A percentile compares a stretch with the other conserved stretches of the same genome.
These are phyloP conservation scores for Brachionus paranguensis DNA, from an alignment of 1,140 invertebrate species.

Conservation along the genomic window DNA sequence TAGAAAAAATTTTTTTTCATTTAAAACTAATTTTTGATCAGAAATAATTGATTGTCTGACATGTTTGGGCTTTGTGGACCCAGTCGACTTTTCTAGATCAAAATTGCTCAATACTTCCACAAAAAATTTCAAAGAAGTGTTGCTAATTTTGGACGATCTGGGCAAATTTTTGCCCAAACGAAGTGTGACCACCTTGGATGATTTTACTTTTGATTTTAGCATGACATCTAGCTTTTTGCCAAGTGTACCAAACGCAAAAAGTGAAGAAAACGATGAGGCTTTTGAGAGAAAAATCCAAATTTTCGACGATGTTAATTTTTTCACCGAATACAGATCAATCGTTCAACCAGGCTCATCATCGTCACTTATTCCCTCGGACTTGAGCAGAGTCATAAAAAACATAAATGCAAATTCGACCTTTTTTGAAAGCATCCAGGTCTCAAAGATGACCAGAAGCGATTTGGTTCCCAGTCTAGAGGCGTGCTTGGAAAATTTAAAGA, in stretches of 20 bases:
- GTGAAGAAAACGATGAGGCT: neutral
- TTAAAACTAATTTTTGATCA: neutral
- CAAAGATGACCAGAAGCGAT: neutral
- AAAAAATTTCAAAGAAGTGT: neutral
- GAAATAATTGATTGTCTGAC: slow-evolving; percentile 22
- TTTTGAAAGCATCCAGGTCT: neutral
- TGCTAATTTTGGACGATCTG: neutral
- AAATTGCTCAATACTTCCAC: neutral
- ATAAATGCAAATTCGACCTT: neutral
- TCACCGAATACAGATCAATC: neutral
- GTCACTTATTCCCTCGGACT: neutral
- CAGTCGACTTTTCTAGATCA: neutral
- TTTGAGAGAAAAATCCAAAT: slow-evolving; percentile 2
- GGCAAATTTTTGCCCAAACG: neutral
- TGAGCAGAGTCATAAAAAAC: slow-evolving; percentile 1
- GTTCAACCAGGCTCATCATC: neutral
- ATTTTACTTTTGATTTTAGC: neutral
- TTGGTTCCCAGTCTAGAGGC: neutral
- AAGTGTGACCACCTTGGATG: neutral
- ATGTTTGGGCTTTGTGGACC: neutral
- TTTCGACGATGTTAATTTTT: neutral
- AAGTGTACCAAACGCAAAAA: neutral
- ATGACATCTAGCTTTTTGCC: neutral
- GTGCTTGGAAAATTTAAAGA: neutral
- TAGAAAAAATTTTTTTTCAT: neutral